Conservation (phyloP, 1,140 invertebrate genomes). For the Cryptotermes secundus region DNA sequence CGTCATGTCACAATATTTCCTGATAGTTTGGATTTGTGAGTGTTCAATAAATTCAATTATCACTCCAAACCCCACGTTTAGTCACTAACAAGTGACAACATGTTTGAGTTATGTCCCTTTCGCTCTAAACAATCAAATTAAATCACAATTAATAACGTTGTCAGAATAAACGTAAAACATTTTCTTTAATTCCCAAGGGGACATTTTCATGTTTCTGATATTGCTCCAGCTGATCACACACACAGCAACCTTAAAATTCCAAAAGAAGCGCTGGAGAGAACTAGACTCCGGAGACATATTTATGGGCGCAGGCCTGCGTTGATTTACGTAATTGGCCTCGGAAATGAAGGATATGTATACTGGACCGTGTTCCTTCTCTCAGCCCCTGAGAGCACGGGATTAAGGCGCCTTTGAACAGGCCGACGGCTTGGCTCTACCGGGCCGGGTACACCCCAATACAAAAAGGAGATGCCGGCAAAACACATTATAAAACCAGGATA, state of each 20-base stretch:
- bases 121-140: neutral
- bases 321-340: conserved; percentile 3
- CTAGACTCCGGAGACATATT: neutral
- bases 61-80: too few species aligned
- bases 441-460: neutral
- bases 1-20: too few species aligned
- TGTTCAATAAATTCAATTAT: too few species aligned
- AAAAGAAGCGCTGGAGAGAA: neutral
- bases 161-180: neutral
- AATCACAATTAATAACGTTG: neutral
- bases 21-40: too few species aligned
- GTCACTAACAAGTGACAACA: too few species aligned
- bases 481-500: neutral
- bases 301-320: neutral
- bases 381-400: too few species aligned
- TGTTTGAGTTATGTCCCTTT: too few species aligned
- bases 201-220: neutral
- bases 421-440: neutral
- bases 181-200: neutral
- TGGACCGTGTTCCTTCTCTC: too few species aligned
- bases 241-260: too few species aligned
- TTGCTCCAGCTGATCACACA: neutral
- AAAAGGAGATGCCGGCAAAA: neutral
- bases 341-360: neutral
- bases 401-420: neutral